Evolutionary conservation across 2,797 vertebrate genomes (phyloP).

Genomic region (Pampus argenteus): DNA sequence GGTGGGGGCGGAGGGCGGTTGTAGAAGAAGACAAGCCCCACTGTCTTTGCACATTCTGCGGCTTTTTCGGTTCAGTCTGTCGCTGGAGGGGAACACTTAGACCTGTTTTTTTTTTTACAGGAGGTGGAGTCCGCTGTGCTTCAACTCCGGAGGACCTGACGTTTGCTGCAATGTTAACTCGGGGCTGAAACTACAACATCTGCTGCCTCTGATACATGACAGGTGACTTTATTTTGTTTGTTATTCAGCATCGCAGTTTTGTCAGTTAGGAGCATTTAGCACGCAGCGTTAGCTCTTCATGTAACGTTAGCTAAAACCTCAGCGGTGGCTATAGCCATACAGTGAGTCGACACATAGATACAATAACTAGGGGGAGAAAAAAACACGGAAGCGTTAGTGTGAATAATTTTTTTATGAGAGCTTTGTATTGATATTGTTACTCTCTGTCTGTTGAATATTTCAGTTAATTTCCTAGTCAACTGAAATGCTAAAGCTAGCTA

Average conservation of each 20-base stretch:
- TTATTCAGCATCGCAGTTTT: background rate
- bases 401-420: rapidly evolving
- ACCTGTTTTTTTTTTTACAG: no score
- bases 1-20: no score
- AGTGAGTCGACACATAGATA: background rate
- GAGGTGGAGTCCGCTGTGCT: slow-evolving; percentile 47
- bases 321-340: slow-evolving; percentile 7
- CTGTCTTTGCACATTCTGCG: slow-evolving; percentile 68
- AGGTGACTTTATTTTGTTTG: slow-evolving; percentile 64
- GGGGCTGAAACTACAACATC: slow-evolving; percentile 60
- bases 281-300: background rate
- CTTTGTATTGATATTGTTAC: background rate
- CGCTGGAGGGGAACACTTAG: slow-evolving; percentile 34
- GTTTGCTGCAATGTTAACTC: slow-evolving; percentile 67
- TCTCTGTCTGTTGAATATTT: background rate
- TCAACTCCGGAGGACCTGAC: slow-evolving; percentile 45
- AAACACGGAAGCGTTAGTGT: background rate
- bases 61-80: slow-evolving; percentile 64
- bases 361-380: background rate
- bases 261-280: background rate
- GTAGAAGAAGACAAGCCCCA: slow-evolving; percentile 58
- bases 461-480: slow-evolving; percentile 48
- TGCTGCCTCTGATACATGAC: slow-evolving; percentile 60
- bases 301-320: slow-evolving; percentile 41
- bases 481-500: slow-evolving; percentile 52